Base-by-base conservation (phyloP, 2,888 invertebrate genomes). In the Rhorus exstirpatorius region DNA sequence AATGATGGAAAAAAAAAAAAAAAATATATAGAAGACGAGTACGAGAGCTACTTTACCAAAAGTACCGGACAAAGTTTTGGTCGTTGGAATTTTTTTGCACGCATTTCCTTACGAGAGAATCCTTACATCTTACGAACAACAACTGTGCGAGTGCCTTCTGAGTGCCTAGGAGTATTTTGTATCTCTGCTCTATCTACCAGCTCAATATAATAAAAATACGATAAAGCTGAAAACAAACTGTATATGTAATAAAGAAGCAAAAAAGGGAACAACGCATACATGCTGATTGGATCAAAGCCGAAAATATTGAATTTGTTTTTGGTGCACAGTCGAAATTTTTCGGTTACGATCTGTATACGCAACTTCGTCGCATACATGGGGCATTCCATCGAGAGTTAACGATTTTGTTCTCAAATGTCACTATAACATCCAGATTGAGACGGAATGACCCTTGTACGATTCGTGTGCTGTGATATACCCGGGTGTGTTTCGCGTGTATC, bases 291-390 rank as follows among this genome's bases (percentile, higher is more conserved):
- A 76, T 71, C 63, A 38, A 19, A 41, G 46, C 65, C 26, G 21
- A 55, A 75, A 81, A 51, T 58, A 65, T 63, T 51, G 63, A 76
- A 81, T 76, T 63, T 49, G 51, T n/a, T 76, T 63, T 76, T 58
- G 31, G 49, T 44, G 49, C 51, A 35, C 38, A 35, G 67, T 49
- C 26, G 19, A 31, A 41, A 67, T 26, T 58, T 21, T 60, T 53
- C 35, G 41, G 41, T 41, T 21, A 51, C 51, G 55, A 65, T 10
- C 63, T 76, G 55, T 60, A 63, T 60, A 63, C 49, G 21, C n/a
- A 60, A 51, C n/a, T 70, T 26, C 53, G 12, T 65, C 31, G 26
- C 44, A 17, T 10, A 1, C 19, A 72, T 12, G 21, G 24, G 19
- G n/a, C 24, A 26, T 17, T 70, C 55, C 17, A 51, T 26, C 17